Conservation (phyloP, 92 coral and sea anemone species). For the Muricea muricata region DNA sequence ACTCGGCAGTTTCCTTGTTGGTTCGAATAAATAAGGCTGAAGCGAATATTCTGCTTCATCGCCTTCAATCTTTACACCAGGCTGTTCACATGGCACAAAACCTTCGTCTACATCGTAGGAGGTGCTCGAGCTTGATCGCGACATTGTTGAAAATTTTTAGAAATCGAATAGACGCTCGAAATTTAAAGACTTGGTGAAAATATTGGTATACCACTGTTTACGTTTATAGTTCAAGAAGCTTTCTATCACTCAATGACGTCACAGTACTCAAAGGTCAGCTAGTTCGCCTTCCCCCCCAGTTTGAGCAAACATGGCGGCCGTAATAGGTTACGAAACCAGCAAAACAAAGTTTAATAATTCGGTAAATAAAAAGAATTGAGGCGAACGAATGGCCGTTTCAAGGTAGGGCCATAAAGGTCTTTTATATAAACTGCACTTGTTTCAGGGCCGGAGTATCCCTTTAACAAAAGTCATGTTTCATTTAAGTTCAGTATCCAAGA, state of each 20-base stretch:
- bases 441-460: too few relatives aligned
- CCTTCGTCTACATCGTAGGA: too few relatives aligned
- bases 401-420: background rate
- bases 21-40: too few relatives aligned
- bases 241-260: background rate
- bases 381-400: background rate
- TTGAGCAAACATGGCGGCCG: background rate
- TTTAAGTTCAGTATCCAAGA: too few relatives aligned
- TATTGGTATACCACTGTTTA: background rate
- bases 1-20: too few relatives aligned
- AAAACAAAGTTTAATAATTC: background rate
- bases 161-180: background rate
- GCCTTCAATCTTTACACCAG: too few relatives aligned
- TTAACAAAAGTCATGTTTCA: too few relatives aligned
- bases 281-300: too few relatives aligned
- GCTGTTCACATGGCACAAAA: too few relatives aligned
- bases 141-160: too few relatives aligned
- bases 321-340: background rate
- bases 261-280: background rate
- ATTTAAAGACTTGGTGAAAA: background rate
- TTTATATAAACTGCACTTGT: too few relatives aligned
- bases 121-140: background rate
- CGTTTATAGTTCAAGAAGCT: background rate
- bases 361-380: background rate
- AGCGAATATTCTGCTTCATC: too few relatives aligned